Evolutionary conservation across 2,797 vertebrate species (phyloP), one percentile per base, ranked within the genome.

Genomic region (Gallirallus australis): DNA sequence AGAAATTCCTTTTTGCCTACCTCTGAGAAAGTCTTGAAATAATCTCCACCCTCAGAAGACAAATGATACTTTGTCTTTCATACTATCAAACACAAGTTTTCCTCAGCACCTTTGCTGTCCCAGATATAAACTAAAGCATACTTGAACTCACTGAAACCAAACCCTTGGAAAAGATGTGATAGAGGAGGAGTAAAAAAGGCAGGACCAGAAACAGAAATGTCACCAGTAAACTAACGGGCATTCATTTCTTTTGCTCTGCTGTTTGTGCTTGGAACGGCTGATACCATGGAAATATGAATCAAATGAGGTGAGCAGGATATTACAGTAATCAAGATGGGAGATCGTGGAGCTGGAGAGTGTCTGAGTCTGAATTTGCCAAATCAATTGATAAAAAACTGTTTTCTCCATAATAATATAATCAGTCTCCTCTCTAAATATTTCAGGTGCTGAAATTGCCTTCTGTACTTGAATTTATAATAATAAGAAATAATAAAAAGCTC

Each of bases 401-500:
- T 95, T 95, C 65, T 91, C 31, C 23, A 40, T 87, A 92, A 91
- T 88, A 89, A 88, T 64, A 65, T 80, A 79, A 94, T 94, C 89
- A 91, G 54, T 86, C 71, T 91, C 40, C 82, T 86, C 91, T 92
- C 72, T 92, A 94, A 96, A 93, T 88, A 94, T 94, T 90, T 93
- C 56, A 25, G 73, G 76, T 89, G 33, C 31, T 90, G 84, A 93
- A 95, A 86, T 93, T 92, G 82, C 72, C 92, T 96, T 90, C 83
- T 82, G 75, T 86, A 50, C 90, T 89, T 79, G 90, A 94, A 94
- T 95, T 93, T 76, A 92, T 96, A 93, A 95, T 94, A 96, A 81
- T 66, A 94, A 94, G 64, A 94, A 94, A 95, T 92, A 96, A 94
- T 86, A 93, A 95, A 91, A 86, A 85, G 60, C 94, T 94, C 87